A percentile compares a stretch with the other conserved stretches of the same genome.
These are phyloP conservation scores for Rhizomys pruinosus DNA, from an alignment of 2,113 vertebrate species.

Conservation along the genomic window DNA sequence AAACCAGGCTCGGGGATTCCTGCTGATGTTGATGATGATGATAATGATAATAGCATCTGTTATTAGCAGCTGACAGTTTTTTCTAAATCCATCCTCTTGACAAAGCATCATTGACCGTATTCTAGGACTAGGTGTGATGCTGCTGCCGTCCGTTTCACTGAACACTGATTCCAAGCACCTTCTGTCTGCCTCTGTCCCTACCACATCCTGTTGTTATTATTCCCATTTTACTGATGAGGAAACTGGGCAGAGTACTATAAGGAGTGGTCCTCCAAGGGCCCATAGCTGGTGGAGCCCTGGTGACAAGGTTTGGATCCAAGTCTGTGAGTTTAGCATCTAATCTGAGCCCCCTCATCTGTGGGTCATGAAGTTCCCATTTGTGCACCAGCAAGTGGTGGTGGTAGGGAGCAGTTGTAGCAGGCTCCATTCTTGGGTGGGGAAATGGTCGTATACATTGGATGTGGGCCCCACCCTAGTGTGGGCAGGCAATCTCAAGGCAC, in stretches of 20 bases:
- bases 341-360: background rate
- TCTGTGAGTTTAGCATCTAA: background rate
- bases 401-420: background rate
- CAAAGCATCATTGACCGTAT: background rate
- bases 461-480: background rate
- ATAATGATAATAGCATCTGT: background rate
- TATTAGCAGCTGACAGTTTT: background rate
- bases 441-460: background rate
- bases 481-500: background rate
- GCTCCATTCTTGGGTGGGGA: background rate
- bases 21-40: conserved; percentile 25
- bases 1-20: conserved; percentile 81
- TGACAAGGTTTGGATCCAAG: background rate
- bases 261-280: background rate
- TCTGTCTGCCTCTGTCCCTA: background rate
- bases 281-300: background rate
- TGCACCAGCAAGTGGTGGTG: background rate
- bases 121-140: background rate
- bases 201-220: background rate
- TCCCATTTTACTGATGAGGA: conserved; percentile 18
- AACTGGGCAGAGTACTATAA: background rate
- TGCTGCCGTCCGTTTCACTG: background rate
- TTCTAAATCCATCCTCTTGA: background rate
- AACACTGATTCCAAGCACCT: background rate
- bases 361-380: background rate